phyloP scores from a whole-genome alignment of 37 sponge, comb jelly and placozoan species.

The Petrosia ficiformis region DNA sequence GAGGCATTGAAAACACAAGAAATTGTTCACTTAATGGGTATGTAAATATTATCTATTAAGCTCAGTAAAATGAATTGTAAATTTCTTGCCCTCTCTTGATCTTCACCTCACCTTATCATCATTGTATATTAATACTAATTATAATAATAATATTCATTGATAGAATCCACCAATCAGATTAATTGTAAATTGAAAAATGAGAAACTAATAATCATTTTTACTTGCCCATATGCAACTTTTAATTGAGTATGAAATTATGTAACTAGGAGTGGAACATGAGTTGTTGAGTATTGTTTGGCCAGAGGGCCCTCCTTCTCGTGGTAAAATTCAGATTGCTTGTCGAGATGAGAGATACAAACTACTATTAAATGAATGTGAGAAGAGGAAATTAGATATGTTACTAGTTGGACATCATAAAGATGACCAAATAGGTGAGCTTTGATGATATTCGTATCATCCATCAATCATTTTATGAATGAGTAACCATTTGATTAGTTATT shows the following conservation, averaged over 20 bases:
- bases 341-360: conserved; percentile 18
- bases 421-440: conserved; percentile 69
- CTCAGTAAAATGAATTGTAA: background rate
- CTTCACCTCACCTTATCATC: too few species aligned
- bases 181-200: too few species aligned
- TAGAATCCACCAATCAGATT: too few species aligned
- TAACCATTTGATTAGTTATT: too few species aligned
- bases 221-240: too few species aligned
- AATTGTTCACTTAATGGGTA: conserved; percentile 25
- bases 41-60: too few species aligned
- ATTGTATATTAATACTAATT: too few species aligned
- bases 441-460: too few species aligned
- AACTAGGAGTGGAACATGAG: conserved; percentile 34
- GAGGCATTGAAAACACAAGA: conserved; percentile 39
- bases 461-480: too few species aligned
- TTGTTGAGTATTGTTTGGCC: conserved; percentile 38
- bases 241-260: too few species aligned
- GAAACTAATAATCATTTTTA: too few species aligned
- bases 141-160: too few species aligned
- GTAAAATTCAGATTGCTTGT: conserved; percentile 24
- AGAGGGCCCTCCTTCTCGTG: background rate
- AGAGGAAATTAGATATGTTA: conserved; percentile 2
- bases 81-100: background rate
- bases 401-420: conserved; percentile 54
- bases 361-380: conserved; percentile 23